Evolutionary conservation across 2,888 invertebrate species (phyloP), one percentile per base, ranked within the genome.

Genomic region (Pherbina coryleti): DNA sequence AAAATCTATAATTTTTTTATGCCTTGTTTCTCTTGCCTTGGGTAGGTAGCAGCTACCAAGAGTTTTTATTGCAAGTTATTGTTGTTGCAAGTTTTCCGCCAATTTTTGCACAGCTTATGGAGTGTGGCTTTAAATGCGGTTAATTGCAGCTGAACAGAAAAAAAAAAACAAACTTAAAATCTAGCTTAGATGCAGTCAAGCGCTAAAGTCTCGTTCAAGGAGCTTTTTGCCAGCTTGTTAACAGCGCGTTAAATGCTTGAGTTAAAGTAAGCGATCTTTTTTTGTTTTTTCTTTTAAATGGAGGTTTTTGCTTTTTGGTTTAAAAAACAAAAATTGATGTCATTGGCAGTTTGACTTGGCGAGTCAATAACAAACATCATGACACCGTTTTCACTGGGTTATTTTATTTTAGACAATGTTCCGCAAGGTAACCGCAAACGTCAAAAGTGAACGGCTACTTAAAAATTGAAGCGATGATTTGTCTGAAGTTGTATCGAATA

Each of bases 31-130:
- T 57, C 62, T 70, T 49, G 75, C 76, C 78, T 74, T 72, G 8
- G 67, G 79, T 80, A 85, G 84, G 82, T 83, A 83, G 3, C 31
- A 82, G 84, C 79, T 79, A 75, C 78, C 77, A 69, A 77, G 77
- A 74, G 76, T 78, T 78, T 74, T 80, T 78, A 73, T 79, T 76
- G 37, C 11, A 71, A 11, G 67, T 77, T 55, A 53, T 72, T 17
- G 17, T 51, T 37, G 49, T 66, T 60, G 44, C 66, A n/a, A 44
- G 25, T 22, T 60, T 60, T 14, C 57, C 25, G 57, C 57, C 57
- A 60, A 19, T 44, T 44, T 44, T 3, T 44, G 64, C 31, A 31
- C n/a, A 14, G 72, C 51, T 37, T 22, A 17, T 14, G 34, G 55
- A 57, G 22, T 72, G 57, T 57, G 25, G 44, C 72, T 57, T 72